Evolutionary conservation across 2,888 invertebrate genomes (phyloP).

Genomic region (Gasteruption jaculator): DNA sequence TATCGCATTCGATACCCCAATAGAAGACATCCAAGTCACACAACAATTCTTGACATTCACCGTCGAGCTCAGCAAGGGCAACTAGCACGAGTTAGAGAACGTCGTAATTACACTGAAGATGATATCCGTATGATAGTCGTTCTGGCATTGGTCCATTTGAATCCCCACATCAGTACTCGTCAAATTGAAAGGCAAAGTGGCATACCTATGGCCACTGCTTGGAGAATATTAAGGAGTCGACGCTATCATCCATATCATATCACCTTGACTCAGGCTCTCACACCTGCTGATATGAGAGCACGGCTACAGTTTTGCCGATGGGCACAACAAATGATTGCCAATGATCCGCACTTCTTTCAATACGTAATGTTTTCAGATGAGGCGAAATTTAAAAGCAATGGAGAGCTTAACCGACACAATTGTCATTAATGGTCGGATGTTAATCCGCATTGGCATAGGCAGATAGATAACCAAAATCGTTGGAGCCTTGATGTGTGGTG

Average conservation of each 20-base stretch:
- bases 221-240: constrained; percentile 8
- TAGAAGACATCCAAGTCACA: background rate
- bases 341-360: constrained; percentile 18
- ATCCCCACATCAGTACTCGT: constrained; percentile 5
- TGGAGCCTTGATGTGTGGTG: constrained; percentile 22
- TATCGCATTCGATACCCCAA: background rate
- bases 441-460: constrained; percentile 29
- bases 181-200: constrained; percentile 9
- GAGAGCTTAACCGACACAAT: constrained; percentile 30
- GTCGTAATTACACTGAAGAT: no score
- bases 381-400: constrained; percentile 27
- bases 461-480: constrained; percentile 27
- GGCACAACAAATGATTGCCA: constrained; percentile 9
- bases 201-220: constrained; percentile 1
- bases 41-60: background rate
- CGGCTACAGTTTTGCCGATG: constrained; percentile 17
- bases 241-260: constrained; percentile 19
- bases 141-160: no score
- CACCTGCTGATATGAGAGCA: constrained; percentile 5
- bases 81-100: no score
- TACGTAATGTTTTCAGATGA: constrained; percentile 31
- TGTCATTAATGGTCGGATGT: constrained; percentile 29
- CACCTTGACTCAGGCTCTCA: constrained; percentile 12
- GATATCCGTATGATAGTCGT: no score
- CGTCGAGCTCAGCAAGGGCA: no score